Base-by-base conservation (phyloP, 2,113 vertebrate species). In the Cardinalis cardinalis region DNA sequence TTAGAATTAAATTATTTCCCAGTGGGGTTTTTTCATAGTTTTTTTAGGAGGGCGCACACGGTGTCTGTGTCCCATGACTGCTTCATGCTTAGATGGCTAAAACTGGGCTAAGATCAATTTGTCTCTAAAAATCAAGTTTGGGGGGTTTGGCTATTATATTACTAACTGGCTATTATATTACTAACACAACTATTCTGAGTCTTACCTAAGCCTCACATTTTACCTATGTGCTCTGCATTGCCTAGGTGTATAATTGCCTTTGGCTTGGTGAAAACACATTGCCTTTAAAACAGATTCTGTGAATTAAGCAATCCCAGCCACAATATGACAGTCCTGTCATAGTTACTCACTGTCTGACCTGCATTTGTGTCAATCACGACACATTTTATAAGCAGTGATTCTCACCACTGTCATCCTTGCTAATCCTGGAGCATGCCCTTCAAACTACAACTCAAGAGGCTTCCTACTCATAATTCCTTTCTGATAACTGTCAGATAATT, bases 31-130 rank as follows among this genome's bases (percentile, higher is more conserved):
- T 60, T 66, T 28, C 18, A 13, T n/a, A 7, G 2, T 53, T 58
- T 12, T 31, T 24, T 52, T 5, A 6, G 53, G 15, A 16, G 12
- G 7, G 3, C 5, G 8, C 0, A 2, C 9, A 38, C 1, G 0
- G 4, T 28, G 6, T 36, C 58, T 63, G 14, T 24, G 20, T 52
- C 18, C 32, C 28, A 60, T 16, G 19, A 60, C 36, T 38, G 25
- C 17, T 52, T 80, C n/a, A 40, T 48, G 46, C 34, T 66, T 75
- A 53, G 34, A 46, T 14, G 12, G 51, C 24, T 87, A 40, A 89
- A 90, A 90, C 44, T 49, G 49, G 24, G 15, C 56, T 76, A 79
- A 73, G 51, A 80, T 29, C 32, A 63, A 34, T 43, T 65, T 36
- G 43, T 34, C 43, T 64, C 79, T 75, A 43, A 71, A 91, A 91